Conservation (phyloP, 2,113 vertebrate species). For the Zosterops lateralis region DNA sequence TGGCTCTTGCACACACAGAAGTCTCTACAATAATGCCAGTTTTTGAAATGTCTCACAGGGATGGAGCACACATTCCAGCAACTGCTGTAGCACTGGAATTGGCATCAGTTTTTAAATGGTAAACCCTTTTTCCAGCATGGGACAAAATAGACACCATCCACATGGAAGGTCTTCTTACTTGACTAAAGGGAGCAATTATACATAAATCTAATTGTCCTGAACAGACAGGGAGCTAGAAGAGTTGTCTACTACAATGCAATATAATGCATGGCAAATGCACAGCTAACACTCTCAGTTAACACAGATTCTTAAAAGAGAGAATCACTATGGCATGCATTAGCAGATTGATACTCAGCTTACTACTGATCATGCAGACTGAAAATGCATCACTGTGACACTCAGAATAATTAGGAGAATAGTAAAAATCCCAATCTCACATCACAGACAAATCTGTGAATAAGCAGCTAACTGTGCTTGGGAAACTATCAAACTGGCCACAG, state of each 20-base stretch:
- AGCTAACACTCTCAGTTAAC: not conserved
- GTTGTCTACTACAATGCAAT: not conserved
- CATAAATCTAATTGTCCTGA: not conserved
- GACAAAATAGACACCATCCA: not conserved
- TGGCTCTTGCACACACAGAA: not conserved
- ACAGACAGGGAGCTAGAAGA: not conserved
- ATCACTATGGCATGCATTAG: not conserved
- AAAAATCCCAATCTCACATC: not conserved
- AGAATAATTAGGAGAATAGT: not conserved
- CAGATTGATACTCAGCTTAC: not conserved
- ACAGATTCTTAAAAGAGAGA: not conserved
- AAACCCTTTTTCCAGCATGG: not conserved
- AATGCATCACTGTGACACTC: not conserved
- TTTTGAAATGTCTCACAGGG: not conserved
- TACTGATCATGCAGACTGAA: not conserved
- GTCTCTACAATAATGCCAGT: not conserved
- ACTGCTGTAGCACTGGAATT: not conserved
- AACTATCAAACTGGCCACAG: not conserved
- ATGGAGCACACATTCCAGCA: not conserved
- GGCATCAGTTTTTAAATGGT: not conserved
- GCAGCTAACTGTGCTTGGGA: not conserved
- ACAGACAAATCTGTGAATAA: not conserved
- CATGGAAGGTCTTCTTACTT: not conserved
- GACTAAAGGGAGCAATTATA: not conserved
- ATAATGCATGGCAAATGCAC: not conserved